Evolutionary conservation across 2,888 invertebrate species (phyloP), one percentile per base, ranked within the genome.

Genomic region (Automeris io): DNA sequence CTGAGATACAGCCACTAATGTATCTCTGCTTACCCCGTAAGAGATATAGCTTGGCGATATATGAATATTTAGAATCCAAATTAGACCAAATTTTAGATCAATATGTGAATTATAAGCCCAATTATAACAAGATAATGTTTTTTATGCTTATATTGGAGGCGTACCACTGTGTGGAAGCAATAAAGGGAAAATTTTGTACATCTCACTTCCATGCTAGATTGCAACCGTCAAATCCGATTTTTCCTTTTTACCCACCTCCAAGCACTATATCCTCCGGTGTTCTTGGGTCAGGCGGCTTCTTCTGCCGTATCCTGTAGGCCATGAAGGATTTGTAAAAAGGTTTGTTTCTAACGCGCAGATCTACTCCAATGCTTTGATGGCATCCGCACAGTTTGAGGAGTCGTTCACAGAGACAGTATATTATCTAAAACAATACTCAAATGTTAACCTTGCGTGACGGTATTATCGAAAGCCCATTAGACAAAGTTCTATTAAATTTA

Each of bases 351-450:
- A 88, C 70, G 11, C 82, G 68, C 53, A 88, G 88, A 63, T 89
- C 88, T 26, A 88, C 56, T 1, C 88, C 88, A 1, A 73, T 77
- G 51, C 88, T 87, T n/a, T 86, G 83, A 39, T 88, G 87, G 54
- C 91, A 90, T 1, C 91, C 90, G 51, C 91, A 91, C 2, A 94
- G 75, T 58, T 91, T 90, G 11, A 95, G 87, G 18, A 95, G 89
- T 25, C 94, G 88, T 67, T 95, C 94, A 61, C 94, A 94, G 39
- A 94, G 87, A 46, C 90, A 87, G 74, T 92, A 93, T n/a, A 95
- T 76, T 51, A 95, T 90, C 94, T 94, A 75, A 18, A 36, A 37
- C 8, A 22, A 38, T 12, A 37, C 9, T 25, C 11, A 3, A 6
- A 13, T 13, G 13, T 9, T 26, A 24, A 24, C n/a, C 3, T 24